Conservation (phyloP, 1,140 invertebrate species). For the Lepidotrigona ventralis region DNA sequence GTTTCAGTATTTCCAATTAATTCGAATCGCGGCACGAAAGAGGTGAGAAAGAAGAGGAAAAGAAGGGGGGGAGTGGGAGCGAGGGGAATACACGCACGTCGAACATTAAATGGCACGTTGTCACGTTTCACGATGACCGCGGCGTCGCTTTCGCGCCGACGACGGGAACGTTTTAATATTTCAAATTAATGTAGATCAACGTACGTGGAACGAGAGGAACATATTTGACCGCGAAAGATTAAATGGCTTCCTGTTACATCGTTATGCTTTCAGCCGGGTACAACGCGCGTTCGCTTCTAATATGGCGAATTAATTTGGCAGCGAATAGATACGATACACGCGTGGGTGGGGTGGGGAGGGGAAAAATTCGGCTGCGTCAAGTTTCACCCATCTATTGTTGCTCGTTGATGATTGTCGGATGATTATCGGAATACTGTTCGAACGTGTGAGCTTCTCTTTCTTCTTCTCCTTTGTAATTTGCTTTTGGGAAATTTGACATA, state of each 20-base stretch:
- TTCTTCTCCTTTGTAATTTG: no score
- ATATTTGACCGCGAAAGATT: slow-evolving; percentile 26
- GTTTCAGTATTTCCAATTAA: background rate
- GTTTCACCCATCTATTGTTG: background rate
- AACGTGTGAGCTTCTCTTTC: no score
- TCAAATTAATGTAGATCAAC: slow-evolving; percentile 25
- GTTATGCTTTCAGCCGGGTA: slow-evolving; percentile 19
- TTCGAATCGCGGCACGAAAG: background rate
- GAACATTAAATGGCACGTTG: background rate
- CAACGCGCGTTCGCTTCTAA: background rate
- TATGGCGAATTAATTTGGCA: slow-evolving; percentile 20
- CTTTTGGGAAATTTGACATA: no score
- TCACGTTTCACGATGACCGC: background rate
- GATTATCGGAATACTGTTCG: background rate
- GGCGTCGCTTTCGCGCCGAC: background rate
- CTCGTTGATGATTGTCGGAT: background rate
- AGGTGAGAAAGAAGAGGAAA: background rate
- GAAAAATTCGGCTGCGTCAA: background rate
- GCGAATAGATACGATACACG: background rate
- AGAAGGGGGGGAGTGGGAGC: no score
- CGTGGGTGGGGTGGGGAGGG: background rate
- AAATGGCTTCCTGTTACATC: slow-evolving; percentile 24
- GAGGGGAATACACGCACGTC: no score
- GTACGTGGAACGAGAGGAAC: background rate
- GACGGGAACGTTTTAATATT: slow-evolving; percentile 24